These are phyloP conservation scores for Drosophila peninsularis DNA, from an alignment of 2,888 invertebrate species.

Conservation along the genomic window DNA sequence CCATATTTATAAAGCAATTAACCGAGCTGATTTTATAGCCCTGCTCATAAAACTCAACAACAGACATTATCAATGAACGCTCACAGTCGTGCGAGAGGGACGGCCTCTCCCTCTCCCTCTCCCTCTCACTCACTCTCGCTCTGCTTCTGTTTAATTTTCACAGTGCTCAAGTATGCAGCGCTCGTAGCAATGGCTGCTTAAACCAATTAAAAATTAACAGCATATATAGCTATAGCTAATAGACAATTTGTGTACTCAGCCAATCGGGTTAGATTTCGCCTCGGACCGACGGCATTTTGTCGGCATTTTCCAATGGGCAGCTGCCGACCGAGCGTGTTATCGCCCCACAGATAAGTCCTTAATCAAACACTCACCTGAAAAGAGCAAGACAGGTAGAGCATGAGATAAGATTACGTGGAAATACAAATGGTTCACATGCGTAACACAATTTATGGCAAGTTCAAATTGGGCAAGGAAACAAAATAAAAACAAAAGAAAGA, in stretches of 20 bases:
- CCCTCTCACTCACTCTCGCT: background rate
- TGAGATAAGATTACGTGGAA: conserved; percentile 55
- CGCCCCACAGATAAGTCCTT: conserved; percentile 46
- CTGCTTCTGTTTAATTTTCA: conserved; percentile 14
- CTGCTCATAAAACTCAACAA: conserved; percentile 61
- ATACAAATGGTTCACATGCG: conserved; percentile 18
- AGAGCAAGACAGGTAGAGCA: conserved; percentile 31
- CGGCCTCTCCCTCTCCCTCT: conserved; percentile 1
- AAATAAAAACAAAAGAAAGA: conserved; percentile 21
- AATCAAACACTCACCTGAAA: conserved; percentile 57
- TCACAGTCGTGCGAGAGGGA: background rate
- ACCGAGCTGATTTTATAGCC: conserved; percentile 68
- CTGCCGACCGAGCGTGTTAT: conserved; percentile 32
- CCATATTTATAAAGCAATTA: conserved; percentile 74
- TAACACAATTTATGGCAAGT: conserved; percentile 36
- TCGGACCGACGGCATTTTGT: conserved; percentile 63
- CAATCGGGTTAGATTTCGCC: conserved; percentile 65
- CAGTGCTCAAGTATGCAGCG: conserved; percentile 10
- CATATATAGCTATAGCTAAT: conserved; percentile 56
- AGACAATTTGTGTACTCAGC: conserved; percentile 71
- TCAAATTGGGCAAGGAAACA: conserved; percentile 20
- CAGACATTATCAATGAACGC: conserved; percentile 51
- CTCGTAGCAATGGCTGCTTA: conserved; percentile 67
- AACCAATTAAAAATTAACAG: conserved; percentile 73
- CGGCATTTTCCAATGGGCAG: conserved; percentile 38